Evolutionary conservation across 1,140 invertebrate genomes (phyloP).

Genomic region (Conus ventricosus): DNA sequence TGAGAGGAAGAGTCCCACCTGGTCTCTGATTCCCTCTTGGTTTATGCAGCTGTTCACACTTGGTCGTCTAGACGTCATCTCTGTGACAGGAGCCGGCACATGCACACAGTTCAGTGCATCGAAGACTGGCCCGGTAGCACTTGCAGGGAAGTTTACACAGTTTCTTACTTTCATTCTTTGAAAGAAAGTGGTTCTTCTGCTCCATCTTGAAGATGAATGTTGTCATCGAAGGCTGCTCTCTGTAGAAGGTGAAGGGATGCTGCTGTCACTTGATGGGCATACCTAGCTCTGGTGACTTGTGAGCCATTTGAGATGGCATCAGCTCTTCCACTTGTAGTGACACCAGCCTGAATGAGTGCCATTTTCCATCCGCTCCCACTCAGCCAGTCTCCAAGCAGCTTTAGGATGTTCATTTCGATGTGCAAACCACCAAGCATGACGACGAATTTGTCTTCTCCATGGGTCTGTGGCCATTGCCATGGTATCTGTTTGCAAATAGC

Average conservation of each 20-base stretch:
- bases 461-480: conserved; percentile 50
- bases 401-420: conserved; percentile 38
- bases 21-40: no score
- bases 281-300: conserved; percentile 38
- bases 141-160: no score
- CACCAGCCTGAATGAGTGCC: conserved; percentile 44
- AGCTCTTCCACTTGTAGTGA: conserved; percentile 36
- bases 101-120: no score
- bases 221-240: conserved; percentile 40
- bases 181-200: no score
- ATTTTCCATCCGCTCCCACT: conserved; percentile 51
- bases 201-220: no score
- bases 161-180: no score
- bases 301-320: conserved; percentile 47
- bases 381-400: conserved; percentile 29
- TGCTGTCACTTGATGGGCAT: conserved; percentile 52
- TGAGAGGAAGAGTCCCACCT: no score
- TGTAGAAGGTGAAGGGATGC: conserved; percentile 35
- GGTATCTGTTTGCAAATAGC: conserved; percentile 51
- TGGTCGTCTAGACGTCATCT: no score
- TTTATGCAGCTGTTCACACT: no score
- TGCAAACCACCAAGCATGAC: conserved; percentile 56
- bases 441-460: conserved; percentile 58
- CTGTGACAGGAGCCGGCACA: no score
- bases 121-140: no score